These are phyloP conservation scores for Agrochola lychnidis DNA, from an alignment of 2,888 invertebrate genomes.

Conservation along the genomic window DNA sequence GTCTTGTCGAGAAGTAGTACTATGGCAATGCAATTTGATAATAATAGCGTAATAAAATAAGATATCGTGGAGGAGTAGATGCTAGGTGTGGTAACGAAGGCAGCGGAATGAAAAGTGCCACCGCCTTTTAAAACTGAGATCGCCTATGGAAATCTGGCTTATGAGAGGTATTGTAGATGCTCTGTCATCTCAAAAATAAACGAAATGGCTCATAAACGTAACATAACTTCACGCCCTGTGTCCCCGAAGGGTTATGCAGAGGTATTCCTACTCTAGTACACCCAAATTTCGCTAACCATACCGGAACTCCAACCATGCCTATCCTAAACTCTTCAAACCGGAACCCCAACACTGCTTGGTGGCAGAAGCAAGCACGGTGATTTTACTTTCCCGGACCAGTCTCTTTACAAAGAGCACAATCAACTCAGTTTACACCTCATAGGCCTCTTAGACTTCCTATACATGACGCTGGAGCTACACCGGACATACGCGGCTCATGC, in stretches of 20 bases:
- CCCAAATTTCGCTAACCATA: too few relatives aligned
- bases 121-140: neutral
- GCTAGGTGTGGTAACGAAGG: conserved; percentile 45
- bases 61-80: conserved; percentile 63
- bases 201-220: neutral
- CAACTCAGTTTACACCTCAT: neutral
- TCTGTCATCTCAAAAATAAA: neutral
- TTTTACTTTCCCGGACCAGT: too few relatives aligned
- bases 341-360: neutral
- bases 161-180: too few relatives aligned
- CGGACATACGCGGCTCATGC: too few relatives aligned
- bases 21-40: conserved; percentile 69
- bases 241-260: too few relatives aligned
- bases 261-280: too few relatives aligned
- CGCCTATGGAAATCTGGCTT: neutral
- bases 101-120: conserved; percentile 14
- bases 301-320: too few relatives aligned
- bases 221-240: too few relatives aligned
- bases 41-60: conserved; percentile 71
- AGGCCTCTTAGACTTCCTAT: neutral
- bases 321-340: neutral
- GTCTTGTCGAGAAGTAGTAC: conserved; percentile 55
- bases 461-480: too few relatives aligned
- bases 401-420: neutral
- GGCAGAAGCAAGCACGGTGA: neutral